These are phyloP conservation scores for Mimachlamys varia DNA, from an alignment of 2,888 invertebrate species.

Conservation along the genomic window DNA sequence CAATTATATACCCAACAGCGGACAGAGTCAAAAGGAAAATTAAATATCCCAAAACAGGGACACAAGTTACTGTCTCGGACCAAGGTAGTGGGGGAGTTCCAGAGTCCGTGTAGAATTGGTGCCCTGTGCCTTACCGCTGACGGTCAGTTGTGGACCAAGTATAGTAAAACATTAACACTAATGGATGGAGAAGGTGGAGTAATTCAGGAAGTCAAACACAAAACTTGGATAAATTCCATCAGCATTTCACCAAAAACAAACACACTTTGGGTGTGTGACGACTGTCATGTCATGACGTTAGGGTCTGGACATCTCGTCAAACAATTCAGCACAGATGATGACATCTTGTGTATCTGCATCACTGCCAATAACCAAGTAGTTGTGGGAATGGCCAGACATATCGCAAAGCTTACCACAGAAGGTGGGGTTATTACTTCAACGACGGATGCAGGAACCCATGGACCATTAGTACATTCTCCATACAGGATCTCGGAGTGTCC, in stretches of 20 bases:
- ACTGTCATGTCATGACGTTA: not conserved
- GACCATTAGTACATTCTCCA: not conserved
- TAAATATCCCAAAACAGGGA: too few relatives aligned
- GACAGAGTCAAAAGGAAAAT: not conserved
- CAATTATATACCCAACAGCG: not conserved
- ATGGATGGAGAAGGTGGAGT: not conserved
- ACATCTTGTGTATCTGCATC: not conserved
- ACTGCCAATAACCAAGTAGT: not conserved
- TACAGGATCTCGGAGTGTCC: not conserved
- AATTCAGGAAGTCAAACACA: not conserved
- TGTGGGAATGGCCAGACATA: not conserved
- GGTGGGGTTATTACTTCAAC: not conserved
- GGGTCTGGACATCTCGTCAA: not conserved
- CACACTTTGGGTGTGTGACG: not conserved
- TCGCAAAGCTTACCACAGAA: not conserved
- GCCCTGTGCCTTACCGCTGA: not conserved
- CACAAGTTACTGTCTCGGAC: not conserved
- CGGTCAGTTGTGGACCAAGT: not conserved
- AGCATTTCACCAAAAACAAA: not conserved
- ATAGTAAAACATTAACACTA: not conserved
- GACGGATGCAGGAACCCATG: not conserved
- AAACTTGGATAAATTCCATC: not conserved
- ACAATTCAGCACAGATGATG: not conserved
- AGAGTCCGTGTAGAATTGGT: not conserved
- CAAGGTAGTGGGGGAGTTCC: not conserved